Conservation (phyloP, 1,140 invertebrate genomes). For the Ips typographus region DNA sequence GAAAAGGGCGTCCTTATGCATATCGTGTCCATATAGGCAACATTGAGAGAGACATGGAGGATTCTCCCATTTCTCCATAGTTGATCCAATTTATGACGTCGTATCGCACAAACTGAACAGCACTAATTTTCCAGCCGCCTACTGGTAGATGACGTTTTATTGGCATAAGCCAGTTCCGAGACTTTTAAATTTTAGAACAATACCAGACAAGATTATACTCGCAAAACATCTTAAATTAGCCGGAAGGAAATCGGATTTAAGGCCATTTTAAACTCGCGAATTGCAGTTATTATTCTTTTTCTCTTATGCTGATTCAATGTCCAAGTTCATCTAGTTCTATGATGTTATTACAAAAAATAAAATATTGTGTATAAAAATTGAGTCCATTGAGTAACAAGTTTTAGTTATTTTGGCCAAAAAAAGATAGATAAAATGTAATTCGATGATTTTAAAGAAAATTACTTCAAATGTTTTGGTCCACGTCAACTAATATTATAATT, state of each 20-base stretch:
- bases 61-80: conserved; percentile 32
- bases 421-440: too few species aligned
- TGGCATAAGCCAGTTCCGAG: conserved; percentile 33
- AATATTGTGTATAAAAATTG: too few species aligned
- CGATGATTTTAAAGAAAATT: too few species aligned
- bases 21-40: conserved; percentile 42
- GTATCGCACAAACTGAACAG: conserved; percentile 28
- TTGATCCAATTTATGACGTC: conserved; percentile 28
- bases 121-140: conserved; percentile 34
- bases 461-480: too few species aligned
- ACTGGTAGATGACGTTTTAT: conserved; percentile 37
- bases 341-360: too few species aligned
- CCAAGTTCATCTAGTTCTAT: too few species aligned
- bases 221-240: conserved; percentile 12
- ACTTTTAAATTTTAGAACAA: conserved; percentile 34
- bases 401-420: too few species aligned
- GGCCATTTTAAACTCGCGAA: neutral
- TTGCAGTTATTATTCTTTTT: too few species aligned
- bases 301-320: too few species aligned
- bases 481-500: too few species aligned
- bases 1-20: conserved; percentile 37
- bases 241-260: conserved; percentile 26
- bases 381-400: too few species aligned
- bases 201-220: conserved; percentile 25
- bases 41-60: conserved; percentile 31